Evolutionary conservation across 2,888 invertebrate genomes (phyloP).

Genomic region (Parnassius glacialis): DNA sequence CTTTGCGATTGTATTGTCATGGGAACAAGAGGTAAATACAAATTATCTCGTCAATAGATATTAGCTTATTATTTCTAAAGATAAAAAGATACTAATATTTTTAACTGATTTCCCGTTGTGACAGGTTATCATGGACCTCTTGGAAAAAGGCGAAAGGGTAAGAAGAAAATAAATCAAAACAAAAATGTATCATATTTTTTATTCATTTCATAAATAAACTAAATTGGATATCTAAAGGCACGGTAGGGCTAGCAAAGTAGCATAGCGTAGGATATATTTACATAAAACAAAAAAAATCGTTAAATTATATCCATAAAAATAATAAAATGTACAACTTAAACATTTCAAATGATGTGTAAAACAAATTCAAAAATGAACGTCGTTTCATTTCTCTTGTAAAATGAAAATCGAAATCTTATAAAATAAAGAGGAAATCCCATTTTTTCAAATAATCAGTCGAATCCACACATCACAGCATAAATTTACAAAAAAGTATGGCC

Average conservation of each 20-base stretch:
- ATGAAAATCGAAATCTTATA: constrained; percentile 32
- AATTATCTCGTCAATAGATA: constrained; percentile 21
- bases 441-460: constrained; percentile 58
- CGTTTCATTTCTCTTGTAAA: constrained; percentile 36
- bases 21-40: constrained; percentile 54
- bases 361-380: constrained; percentile 46
- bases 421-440: constrained; percentile 44
- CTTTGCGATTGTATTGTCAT: constrained; percentile 60
- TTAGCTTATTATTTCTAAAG: constrained; percentile 10
- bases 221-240: constrained; percentile 70
- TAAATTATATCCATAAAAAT: constrained; percentile 43
- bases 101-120: constrained; percentile 7
- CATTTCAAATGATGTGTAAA: constrained; percentile 52
- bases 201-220: constrained; percentile 76
- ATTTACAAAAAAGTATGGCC: constrained; percentile 49
- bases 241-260: constrained; percentile 65
- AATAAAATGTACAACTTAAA: constrained; percentile 76
- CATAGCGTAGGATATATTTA: constrained; percentile 66
- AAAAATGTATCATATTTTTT: constrained; percentile 67
- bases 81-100: constrained; percentile 10
- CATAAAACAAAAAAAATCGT: constrained; percentile 56
- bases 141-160: constrained; percentile 37
- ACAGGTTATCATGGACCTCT: constrained; percentile 17
- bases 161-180: constrained; percentile 41
- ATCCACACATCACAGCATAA: constrained; percentile 55